Conservation (phyloP, 2,797 vertebrate species). For the Holocentrus rufus region DNA sequence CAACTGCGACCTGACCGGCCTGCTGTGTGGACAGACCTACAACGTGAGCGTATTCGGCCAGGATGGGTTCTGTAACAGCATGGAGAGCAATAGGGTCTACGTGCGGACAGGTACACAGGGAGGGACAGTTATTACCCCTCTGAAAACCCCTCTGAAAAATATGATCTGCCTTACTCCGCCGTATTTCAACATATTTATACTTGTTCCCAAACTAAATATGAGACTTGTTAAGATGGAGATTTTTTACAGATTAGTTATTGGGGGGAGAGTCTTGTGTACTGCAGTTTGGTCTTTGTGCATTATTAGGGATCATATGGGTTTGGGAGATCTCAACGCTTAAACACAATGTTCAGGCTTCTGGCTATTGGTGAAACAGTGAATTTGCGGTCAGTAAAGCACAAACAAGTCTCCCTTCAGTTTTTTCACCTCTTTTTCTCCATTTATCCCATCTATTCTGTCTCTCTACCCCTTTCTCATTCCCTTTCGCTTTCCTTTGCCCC, state of each 20-base stretch:
- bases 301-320: background rate
- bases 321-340: background rate
- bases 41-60: constrained; percentile 68
- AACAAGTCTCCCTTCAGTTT: background rate
- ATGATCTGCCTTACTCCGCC: no score
- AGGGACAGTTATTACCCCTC: no score
- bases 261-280: background rate
- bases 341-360: background rate
- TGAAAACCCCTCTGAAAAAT: no score
- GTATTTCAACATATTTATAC: no score
- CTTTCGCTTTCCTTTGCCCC: background rate
- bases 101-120: constrained; percentile 74
- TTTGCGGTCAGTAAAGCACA: background rate
- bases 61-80: constrained; percentile 71
- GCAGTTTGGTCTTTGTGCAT: background rate
- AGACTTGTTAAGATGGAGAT: no score
- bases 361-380: background rate
- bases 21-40: constrained; percentile 80
- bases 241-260: background rate
- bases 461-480: background rate
- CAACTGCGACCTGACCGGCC: constrained; percentile 68
- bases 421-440: background rate
- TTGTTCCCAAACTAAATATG: no score
- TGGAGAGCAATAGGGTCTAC: constrained; percentile 49
- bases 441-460: background rate